Percentiles rank a stretch among this genome's conserved stretches.
phyloP scores from a whole-genome alignment of 2,888 invertebrate genomes.

The Rhyacophila evoluta region DNA sequence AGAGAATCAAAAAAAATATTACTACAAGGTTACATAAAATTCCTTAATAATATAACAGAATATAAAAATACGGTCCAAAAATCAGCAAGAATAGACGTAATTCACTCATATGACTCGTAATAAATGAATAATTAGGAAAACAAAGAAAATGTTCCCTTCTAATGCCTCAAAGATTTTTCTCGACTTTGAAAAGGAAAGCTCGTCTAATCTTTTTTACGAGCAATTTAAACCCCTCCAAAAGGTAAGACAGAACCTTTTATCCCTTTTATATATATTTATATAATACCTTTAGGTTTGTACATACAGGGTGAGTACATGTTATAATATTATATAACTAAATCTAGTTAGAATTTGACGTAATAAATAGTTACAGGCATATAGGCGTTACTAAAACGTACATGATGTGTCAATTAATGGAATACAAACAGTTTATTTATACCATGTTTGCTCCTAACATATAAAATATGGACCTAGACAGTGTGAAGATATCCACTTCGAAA shows the following conservation, averaged over 20 bases:
- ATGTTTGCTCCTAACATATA: too few species aligned
- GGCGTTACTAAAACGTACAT: too few species aligned
- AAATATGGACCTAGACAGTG: too few species aligned
- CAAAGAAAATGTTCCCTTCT: background rate
- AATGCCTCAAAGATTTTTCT: constrained; percentile 2
- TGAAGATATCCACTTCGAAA: too few species aligned
- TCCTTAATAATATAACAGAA: too few species aligned
- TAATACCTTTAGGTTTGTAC: background rate
- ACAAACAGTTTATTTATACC: too few species aligned
- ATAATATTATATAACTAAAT: too few species aligned
- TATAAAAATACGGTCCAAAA: background rate
- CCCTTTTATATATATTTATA: constrained; percentile 9
- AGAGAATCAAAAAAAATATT: too few species aligned
- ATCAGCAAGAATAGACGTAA: background rate
- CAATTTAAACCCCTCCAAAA: constrained; percentile 17
- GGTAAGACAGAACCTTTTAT: constrained; percentile 19
- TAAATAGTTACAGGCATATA: too few species aligned
- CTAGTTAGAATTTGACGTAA: too few species aligned
- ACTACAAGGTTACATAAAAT: too few species aligned
- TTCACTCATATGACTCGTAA: background rate
- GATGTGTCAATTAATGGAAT: too few species aligned
- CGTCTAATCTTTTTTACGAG: constrained; percentile 13
- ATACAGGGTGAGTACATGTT: background rate
- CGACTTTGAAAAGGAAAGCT: background rate
- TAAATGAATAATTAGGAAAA: constrained; percentile 5